Evolutionary conservation across 2,113 vertebrate species (phyloP).

Genomic region (Miniopterus natalensis): DNA sequence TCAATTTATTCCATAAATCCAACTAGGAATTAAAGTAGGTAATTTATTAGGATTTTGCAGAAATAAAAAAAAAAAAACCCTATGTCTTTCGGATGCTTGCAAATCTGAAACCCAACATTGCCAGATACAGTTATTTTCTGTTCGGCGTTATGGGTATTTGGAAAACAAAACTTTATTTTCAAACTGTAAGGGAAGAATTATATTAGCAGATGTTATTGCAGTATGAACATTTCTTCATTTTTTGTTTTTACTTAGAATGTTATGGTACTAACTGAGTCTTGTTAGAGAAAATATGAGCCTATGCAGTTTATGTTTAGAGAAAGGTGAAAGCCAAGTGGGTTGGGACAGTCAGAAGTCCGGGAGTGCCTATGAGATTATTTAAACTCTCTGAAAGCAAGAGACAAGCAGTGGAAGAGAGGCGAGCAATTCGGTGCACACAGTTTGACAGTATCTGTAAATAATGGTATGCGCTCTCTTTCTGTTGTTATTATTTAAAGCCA

Average conservation of each 20-base stretch:
- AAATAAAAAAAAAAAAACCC: conserved; percentile 45
- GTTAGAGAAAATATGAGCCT: conserved; percentile 38
- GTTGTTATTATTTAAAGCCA: conserved; percentile 77
- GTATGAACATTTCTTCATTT: conserved; percentile 46
- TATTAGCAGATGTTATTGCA: conserved; percentile 45
- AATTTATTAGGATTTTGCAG: conserved; percentile 48
- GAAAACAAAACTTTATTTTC: conserved; percentile 59
- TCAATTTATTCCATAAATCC: conserved; percentile 31
- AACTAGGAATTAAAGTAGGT: conserved; percentile 3
- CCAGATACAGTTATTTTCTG: conserved; percentile 17
- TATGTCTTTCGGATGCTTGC: conserved; percentile 34
- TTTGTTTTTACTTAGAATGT: conserved; percentile 56
- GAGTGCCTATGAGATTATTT: conserved; percentile 62
- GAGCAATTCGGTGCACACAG: conserved; percentile 49
- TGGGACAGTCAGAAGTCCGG: conserved; percentile 53
- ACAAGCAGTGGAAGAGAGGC: conserved; percentile 51
- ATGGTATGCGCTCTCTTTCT: conserved; percentile 53
- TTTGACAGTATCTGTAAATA: conserved; percentile 74
- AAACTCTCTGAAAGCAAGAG: conserved; percentile 71
- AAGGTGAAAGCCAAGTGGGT: conserved; percentile 64
- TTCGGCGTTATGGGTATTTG: conserved; percentile 44
- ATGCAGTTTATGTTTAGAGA: conserved; percentile 57
- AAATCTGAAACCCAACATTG: not conserved
- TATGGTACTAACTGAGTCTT: conserved; percentile 58
- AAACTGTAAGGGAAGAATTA: conserved; percentile 39